phyloP scores from a whole-genome alignment of 2,888 invertebrate species.

The Dasypogon diadema region DNA sequence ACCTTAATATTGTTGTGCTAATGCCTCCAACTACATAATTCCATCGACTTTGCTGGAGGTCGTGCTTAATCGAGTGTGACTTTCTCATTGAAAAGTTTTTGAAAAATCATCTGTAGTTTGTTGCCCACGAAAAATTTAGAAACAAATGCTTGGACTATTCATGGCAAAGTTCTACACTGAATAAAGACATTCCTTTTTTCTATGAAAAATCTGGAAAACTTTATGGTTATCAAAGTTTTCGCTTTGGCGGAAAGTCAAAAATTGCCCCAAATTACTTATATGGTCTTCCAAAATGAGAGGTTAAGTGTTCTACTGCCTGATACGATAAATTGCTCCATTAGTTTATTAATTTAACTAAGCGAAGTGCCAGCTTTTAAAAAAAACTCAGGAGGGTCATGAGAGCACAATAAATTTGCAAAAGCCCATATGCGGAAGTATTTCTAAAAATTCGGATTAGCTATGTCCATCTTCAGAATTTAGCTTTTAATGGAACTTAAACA shows the following conservation, averaged over 20 bases:
- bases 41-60: constrained; percentile 6
- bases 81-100: constrained; percentile 18
- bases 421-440: too few species aligned
- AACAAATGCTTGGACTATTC: background rate
- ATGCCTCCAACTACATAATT: constrained; percentile 5
- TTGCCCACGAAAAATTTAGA: background rate
- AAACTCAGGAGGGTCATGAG: too few species aligned
- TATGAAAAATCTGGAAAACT: background rate
- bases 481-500: too few species aligned
- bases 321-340: background rate
- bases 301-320: background rate
- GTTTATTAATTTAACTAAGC: background rate
- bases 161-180: background rate
- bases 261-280: too few species aligned
- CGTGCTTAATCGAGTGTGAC: constrained; percentile 22
- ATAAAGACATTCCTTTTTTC: background rate
- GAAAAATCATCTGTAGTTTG: constrained; percentile 5
- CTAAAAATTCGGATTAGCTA: too few species aligned
- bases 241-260: background rate
- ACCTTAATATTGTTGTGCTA: background rate
- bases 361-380: too few species aligned
- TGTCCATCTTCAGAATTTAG: too few species aligned
- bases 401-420: too few species aligned
- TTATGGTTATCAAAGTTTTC: background rate
- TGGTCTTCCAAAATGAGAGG: too few species aligned